Evolutionary conservation across 2,113 vertebrate genomes (phyloP).

Genomic region (Choloepus hoffmanni): DNA sequence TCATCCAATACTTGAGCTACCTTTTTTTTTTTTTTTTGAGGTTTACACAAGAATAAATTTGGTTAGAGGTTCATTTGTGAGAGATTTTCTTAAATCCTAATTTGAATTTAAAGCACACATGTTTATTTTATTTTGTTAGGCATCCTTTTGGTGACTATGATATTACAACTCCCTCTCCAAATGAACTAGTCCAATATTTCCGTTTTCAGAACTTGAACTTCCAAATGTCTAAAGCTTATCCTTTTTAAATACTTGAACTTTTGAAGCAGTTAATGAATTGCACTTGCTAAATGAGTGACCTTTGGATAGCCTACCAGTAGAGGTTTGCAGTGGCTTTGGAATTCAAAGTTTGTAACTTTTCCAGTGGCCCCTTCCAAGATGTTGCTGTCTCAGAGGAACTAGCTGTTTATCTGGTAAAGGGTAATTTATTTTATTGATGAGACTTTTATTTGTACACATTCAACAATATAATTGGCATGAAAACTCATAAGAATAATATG

Average conservation of each 20-base stretch:
- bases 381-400: conserved; percentile 31
- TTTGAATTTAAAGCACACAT: conserved; percentile 4
- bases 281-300: conserved; percentile 20
- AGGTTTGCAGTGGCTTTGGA: conserved; percentile 41
- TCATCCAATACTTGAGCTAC: neutral
- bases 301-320: conserved; percentile 3
- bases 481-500: neutral
- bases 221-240: conserved; percentile 42
- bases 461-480: conserved; percentile 45
- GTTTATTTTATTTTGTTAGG: neutral
- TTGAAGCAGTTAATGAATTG: conserved; percentile 21
- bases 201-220: conserved; percentile 20
- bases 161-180: neutral
- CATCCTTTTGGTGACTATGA: neutral
- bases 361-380: conserved; percentile 29
- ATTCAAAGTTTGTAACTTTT: conserved; percentile 53
- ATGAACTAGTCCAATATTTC: conserved; percentile 26
- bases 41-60: conserved; percentile 1
- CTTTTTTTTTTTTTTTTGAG: conserved; percentile 22
- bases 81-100: conserved; percentile 6
- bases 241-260: conserved; percentile 55
- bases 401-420: conserved; percentile 38
- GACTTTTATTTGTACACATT: conserved; percentile 52
- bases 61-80: neutral
- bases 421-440: conserved; percentile 62